Evolutionary conservation across 2,888 invertebrate genomes (phyloP).

Genomic region (Slavum lentiscoides): DNA sequence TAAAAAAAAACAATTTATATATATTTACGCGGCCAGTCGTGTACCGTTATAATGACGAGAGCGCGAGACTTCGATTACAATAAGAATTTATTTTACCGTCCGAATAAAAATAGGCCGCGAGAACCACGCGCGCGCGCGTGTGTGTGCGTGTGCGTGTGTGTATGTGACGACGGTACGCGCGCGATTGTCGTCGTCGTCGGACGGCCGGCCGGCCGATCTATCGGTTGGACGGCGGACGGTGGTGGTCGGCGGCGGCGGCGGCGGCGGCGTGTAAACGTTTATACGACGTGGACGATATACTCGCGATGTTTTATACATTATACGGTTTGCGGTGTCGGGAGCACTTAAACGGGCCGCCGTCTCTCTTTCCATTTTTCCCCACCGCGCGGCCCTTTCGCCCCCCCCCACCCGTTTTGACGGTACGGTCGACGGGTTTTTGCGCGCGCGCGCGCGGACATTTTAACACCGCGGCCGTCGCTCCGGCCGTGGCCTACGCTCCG

Average conservation of each 20-base stretch:
- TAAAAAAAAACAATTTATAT: too few species aligned
- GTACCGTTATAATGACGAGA: background rate
- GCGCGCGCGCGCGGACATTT: slow-evolving; percentile 36
- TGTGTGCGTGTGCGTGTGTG: background rate
- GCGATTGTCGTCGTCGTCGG: slow-evolving; percentile 43
- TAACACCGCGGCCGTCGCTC: slow-evolving; percentile 26
- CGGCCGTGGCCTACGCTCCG: slow-evolving; percentile 19
- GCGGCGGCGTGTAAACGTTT: too few species aligned
- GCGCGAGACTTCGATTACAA: too few species aligned
- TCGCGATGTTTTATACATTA: background rate
- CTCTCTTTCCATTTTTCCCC: slow-evolving; percentile 29
- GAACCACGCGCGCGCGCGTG: slow-evolving; percentile 14
- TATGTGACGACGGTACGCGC: slow-evolving; percentile 37
- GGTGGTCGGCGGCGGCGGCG: background rate
- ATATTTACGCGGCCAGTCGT: background rate
- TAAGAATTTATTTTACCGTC: too few species aligned
- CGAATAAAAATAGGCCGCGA: too few species aligned
- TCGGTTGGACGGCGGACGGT: background rate
- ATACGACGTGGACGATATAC: too few species aligned
- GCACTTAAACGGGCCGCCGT: slow-evolving; percentile 49
- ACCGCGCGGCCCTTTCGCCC: background rate
- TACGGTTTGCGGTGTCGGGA: slow-evolving; percentile 48
- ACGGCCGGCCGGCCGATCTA: background rate
- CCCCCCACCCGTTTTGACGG: background rate
- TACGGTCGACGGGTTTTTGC: background rate